Percentiles rank a stretch among this genome's conserved stretches.
Evolutionary conservation across 1,140 invertebrate genomes (phyloP).

Genomic region (Odontomachus brunneus): DNA sequence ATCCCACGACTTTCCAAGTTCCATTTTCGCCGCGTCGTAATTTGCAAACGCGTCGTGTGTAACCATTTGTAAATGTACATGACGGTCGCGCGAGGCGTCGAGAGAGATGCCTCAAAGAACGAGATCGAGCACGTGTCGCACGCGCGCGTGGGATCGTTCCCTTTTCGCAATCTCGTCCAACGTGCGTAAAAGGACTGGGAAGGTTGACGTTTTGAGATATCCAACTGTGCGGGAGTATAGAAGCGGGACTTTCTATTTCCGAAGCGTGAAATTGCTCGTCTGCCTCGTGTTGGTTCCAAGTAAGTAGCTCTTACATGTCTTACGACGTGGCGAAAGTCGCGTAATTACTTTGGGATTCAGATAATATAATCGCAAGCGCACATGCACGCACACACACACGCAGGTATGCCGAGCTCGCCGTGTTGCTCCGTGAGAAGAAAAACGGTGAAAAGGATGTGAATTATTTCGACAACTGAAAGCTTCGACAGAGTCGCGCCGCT

Average conservation of each 20-base stretch:
- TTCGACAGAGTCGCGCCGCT: too few relatives aligned
- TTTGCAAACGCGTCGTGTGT: conserved; percentile 38
- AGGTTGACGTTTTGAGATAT: conserved; percentile 59
- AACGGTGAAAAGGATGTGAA: too few relatives aligned
- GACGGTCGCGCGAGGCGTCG: background rate
- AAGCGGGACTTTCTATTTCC: conserved; percentile 5
- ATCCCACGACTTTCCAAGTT: conserved; percentile 12
- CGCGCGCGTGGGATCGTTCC: conserved; percentile 62
- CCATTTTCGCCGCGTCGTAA: conserved; percentile 24
- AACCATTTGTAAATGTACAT: conserved; percentile 44
- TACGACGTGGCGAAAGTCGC: too few relatives aligned
- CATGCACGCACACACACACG: too few relatives aligned
- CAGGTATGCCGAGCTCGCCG: too few relatives aligned
- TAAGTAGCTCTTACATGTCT: too few relatives aligned
- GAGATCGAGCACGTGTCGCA: conserved; percentile 53
- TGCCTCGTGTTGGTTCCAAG: too few relatives aligned
- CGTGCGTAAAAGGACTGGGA: conserved; percentile 55
- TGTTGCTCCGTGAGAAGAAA: too few relatives aligned
- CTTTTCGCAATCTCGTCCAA: conserved; percentile 58
- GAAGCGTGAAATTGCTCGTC: background rate
- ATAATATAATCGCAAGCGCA: too few relatives aligned
- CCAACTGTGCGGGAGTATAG: background rate
- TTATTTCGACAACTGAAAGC: too few relatives aligned
- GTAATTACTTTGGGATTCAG: too few relatives aligned
- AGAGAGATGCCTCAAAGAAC: conserved; percentile 1